Evolutionary conservation across 2,888 invertebrate genomes (phyloP).

Genomic region (Vesta saturnalis): DNA sequence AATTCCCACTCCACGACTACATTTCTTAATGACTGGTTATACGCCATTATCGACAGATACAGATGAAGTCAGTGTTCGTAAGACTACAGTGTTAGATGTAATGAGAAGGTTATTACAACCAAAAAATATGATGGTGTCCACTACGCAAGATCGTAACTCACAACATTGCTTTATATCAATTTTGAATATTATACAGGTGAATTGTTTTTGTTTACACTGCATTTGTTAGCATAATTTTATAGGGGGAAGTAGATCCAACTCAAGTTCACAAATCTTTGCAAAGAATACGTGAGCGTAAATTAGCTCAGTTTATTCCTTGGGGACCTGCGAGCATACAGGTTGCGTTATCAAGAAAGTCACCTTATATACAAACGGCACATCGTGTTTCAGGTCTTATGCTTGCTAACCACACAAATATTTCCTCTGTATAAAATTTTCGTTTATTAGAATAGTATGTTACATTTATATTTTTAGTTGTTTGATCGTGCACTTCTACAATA

Average conservation of each 20-base stretch:
- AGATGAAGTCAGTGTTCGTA: constrained; percentile 80
- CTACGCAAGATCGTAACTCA: constrained; percentile 86
- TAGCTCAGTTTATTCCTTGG: constrained; percentile 98
- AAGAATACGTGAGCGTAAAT: constrained; percentile 91
- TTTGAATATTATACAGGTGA: constrained; percentile 93
- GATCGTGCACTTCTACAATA: constrained; percentile 91
- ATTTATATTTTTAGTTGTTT: constrained; percentile 74
- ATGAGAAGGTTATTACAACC: constrained; percentile 97
- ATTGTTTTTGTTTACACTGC: not conserved
- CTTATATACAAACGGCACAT: constrained; percentile 94
- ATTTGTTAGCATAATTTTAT: constrained; percentile 53
- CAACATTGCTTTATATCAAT: constrained; percentile 97
- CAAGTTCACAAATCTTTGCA: constrained; percentile 98
- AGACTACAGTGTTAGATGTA: constrained; percentile 97
- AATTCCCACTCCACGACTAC: constrained; percentile 96
- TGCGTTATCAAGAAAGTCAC: constrained; percentile 92
- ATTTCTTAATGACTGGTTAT: constrained; percentile 98
- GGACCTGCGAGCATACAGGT: constrained; percentile 98
- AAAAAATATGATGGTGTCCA: constrained; percentile 99
- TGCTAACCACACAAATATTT: constrained; percentile 98
- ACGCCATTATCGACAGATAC: constrained; percentile 94
- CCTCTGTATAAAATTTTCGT: no score
- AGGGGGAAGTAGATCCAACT: constrained; percentile 98
- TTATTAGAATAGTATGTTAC: no score
- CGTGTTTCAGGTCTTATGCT: constrained; percentile 97